Percentiles rank a stretch among this genome's conserved stretches.
phyloP scores from a whole-genome alignment of 2,113 vertebrate genomes.

The Clupea harengus region DNA sequence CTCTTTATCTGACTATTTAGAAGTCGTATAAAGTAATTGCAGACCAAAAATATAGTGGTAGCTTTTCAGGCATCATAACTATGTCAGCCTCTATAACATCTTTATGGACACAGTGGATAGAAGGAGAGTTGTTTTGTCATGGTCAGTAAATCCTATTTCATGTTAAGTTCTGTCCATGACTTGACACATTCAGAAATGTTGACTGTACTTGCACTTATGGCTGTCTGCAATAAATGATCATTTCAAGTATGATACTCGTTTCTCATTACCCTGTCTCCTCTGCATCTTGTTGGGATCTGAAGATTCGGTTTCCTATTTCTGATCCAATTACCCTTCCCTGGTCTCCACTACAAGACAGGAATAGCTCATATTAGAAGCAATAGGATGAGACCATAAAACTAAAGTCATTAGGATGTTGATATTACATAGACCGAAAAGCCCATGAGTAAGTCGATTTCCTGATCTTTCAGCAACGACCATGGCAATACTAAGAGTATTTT shows the following conservation, averaged over 20 bases:
- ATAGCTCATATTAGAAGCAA: constrained; percentile 9
- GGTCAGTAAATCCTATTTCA: background rate
- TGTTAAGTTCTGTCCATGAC: background rate
- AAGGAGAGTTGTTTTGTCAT: background rate
- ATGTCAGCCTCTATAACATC: background rate
- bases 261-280: background rate
- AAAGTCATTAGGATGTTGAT: background rate
- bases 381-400: constrained; percentile 10
- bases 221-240: background rate
- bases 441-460: background rate
- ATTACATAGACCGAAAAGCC: background rate
- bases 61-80: background rate
- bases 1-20: background rate
- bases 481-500: background rate
- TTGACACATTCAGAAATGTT: background rate
- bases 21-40: background rate
- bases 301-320: background rate
- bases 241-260: background rate
- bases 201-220: background rate
- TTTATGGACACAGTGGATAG: background rate
- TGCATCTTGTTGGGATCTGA: background rate
- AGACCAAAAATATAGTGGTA: background rate
- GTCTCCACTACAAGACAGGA: background rate
- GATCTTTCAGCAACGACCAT: background rate
- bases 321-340: background rate